phyloP scores from a whole-genome alignment of 2,113 vertebrate genomes.

The Alexandromys fortis region DNA sequence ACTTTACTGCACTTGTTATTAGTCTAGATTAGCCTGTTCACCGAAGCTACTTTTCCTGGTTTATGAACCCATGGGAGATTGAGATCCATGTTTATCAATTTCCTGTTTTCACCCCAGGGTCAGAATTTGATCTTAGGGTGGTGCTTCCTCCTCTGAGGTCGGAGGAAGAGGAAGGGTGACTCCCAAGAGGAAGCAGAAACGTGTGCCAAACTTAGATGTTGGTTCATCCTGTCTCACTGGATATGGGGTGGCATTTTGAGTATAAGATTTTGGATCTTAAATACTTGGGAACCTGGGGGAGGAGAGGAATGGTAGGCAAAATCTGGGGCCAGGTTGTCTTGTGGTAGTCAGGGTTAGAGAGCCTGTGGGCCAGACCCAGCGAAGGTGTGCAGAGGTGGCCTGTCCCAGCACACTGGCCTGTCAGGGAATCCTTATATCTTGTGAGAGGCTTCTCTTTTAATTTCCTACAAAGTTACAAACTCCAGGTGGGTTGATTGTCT shows the following conservation, averaged over 20 bases:
- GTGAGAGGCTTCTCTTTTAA: not conserved
- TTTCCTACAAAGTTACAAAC: not conserved
- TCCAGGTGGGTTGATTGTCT: not conserved
- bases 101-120: constrained; percentile 14
- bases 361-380: not conserved
- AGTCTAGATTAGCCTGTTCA: not conserved
- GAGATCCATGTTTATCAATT: not conserved
- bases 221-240: constrained; percentile 20
- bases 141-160: not conserved
- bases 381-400: not conserved
- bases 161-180: not conserved
- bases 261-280: not conserved
- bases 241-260: not conserved
- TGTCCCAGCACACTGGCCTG: not conserved
- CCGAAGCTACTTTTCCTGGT: not conserved
- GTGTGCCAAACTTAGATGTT: not conserved
- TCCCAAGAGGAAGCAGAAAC: not conserved
- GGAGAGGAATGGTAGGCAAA: not conserved
- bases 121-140: not conserved
- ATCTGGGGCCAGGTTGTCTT: not conserved
- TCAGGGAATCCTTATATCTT: rapidly evolving
- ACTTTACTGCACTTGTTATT: not conserved
- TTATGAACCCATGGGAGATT: not conserved
- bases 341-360: not conserved
- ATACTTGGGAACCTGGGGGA: not conserved